Percentiles rank a stretch among this genome's conserved stretches.
phyloP scores from a whole-genome alignment of 1,140 invertebrate species.

The Riptortus pedestris region DNA sequence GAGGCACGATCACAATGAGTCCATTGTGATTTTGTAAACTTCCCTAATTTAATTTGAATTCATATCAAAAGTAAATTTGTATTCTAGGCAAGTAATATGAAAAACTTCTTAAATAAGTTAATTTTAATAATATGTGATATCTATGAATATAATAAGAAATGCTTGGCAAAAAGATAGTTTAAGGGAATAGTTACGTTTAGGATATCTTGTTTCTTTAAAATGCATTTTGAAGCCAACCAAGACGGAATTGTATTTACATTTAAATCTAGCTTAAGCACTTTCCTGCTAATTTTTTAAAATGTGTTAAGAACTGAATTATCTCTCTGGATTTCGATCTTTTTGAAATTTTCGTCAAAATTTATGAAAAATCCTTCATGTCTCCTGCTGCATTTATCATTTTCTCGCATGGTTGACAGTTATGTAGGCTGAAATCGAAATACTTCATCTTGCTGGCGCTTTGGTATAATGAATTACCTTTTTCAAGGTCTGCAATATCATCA shows the following conservation, averaged over 20 bases:
- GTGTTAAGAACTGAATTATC: constrained; percentile 4
- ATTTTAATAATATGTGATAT: constrained; percentile 24
- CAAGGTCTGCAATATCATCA: too few relatives aligned
- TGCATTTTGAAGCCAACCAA: constrained; percentile 13
- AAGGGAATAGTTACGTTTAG: constrained; percentile 17
- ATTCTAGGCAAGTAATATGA: constrained; percentile 1
- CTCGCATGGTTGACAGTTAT: too few relatives aligned
- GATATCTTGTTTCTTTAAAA: neutral
- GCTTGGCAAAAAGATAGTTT: constrained; percentile 18
- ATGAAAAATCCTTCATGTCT: too few relatives aligned
- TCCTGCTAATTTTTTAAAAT: constrained; percentile 4
- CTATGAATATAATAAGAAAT: constrained; percentile 12
- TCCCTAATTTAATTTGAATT: constrained; percentile 8
- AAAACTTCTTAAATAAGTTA: constrained; percentile 5
- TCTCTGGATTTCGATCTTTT: too few relatives aligned
- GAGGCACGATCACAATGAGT: neutral
- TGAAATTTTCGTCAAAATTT: too few relatives aligned
- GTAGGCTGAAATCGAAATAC: too few relatives aligned
- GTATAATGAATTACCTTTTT: too few relatives aligned
- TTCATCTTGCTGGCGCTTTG: too few relatives aligned
- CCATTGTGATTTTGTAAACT: constrained; percentile 1
- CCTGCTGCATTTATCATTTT: too few relatives aligned
- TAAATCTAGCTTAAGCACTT: constrained; percentile 18
- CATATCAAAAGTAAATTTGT: constrained; percentile 17
- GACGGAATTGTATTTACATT: constrained; percentile 7